A percentile compares a stretch with the other conserved stretches of the same genome.
phyloP scores from a whole-genome alignment of 1,140 invertebrate species.

The Macrocentrus cingulum region DNA sequence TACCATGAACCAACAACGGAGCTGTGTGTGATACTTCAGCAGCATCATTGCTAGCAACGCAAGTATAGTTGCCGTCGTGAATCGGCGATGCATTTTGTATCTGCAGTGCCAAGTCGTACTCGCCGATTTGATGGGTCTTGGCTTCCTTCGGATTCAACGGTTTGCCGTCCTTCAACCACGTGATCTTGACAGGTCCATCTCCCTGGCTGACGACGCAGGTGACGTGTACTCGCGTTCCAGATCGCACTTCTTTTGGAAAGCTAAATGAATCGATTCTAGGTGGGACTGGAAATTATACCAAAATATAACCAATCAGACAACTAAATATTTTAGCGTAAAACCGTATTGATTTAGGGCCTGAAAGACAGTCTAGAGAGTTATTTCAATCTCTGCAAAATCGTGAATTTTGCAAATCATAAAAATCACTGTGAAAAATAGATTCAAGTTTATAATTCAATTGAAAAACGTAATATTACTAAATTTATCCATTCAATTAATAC shows the following conservation, averaged over 20 bases:
- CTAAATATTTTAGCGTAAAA: background rate
- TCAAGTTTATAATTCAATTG: no score
- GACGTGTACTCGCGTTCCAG: conserved; percentile 61
- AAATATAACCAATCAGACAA: conserved; percentile 25
- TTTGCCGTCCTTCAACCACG: conserved; percentile 67
- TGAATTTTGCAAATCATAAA: no score
- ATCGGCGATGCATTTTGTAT: conserved; percentile 60
- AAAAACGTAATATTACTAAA: no score
- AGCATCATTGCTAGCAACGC: conserved; percentile 82
- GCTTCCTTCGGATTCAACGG: conserved; percentile 45
- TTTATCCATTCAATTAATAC: no score
- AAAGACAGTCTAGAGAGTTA: no score
- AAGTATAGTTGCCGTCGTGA: conserved; percentile 88
- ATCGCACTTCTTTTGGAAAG: conserved; percentile 62
- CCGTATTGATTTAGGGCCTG: background rate
- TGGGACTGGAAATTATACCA: conserved; percentile 59
- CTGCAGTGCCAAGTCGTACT: conserved; percentile 56
- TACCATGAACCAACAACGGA: conserved; percentile 60
- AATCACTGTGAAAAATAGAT: no score
- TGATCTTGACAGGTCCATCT: conserved; percentile 67
- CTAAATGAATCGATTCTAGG: conserved; percentile 65
- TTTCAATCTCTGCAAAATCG: no score
- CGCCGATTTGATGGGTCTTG: conserved; percentile 52
- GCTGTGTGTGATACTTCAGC: conserved; percentile 64
- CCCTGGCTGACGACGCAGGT: conserved; percentile 71